Evolutionary conservation across 2,113 vertebrate species (phyloP).

Genomic region (Thunnus maccoyii): DNA sequence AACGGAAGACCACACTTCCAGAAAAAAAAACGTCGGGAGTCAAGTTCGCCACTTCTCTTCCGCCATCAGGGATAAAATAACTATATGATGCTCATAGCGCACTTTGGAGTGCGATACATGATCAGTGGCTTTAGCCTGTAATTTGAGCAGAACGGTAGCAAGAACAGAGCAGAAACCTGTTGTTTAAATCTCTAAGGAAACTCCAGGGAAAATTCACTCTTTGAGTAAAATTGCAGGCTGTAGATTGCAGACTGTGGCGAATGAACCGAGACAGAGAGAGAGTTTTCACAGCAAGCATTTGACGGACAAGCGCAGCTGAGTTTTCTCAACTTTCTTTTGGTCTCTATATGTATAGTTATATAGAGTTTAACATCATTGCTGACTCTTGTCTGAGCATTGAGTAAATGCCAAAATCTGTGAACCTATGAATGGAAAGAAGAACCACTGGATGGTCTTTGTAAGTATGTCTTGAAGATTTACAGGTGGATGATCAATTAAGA

Average conservation of each 20-base stretch:
- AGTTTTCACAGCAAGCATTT: conserved; percentile 14
- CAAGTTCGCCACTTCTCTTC: neutral
- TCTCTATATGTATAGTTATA: neutral
- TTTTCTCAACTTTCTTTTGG: neutral
- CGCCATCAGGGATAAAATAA: conserved; percentile 1
- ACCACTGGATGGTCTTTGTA: no score
- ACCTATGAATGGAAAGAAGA: neutral
- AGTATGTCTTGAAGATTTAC: neutral
- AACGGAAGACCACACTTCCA: neutral
- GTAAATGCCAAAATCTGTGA: neutral
- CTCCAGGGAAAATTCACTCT: conserved; percentile 9
- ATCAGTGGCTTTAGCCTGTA: conserved; percentile 18
- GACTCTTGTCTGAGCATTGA: neutral
- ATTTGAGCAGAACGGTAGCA: conserved; percentile 29
- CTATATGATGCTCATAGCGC: conserved; percentile 9
- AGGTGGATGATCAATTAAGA: neutral
- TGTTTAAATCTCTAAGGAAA: conserved; percentile 43
- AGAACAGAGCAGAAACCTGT: conserved; percentile 29
- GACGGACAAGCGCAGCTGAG: conserved; percentile 12
- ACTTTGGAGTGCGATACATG: conserved; percentile 15
- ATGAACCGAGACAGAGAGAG: neutral
- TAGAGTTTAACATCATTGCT: neutral
- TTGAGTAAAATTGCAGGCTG: conserved; percentile 50
- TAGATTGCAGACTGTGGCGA: conserved; percentile 28
- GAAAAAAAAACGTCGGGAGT: neutral